Conservation (phyloP, 2,113 vertebrate genomes). For the Tupaia tana region DNA sequence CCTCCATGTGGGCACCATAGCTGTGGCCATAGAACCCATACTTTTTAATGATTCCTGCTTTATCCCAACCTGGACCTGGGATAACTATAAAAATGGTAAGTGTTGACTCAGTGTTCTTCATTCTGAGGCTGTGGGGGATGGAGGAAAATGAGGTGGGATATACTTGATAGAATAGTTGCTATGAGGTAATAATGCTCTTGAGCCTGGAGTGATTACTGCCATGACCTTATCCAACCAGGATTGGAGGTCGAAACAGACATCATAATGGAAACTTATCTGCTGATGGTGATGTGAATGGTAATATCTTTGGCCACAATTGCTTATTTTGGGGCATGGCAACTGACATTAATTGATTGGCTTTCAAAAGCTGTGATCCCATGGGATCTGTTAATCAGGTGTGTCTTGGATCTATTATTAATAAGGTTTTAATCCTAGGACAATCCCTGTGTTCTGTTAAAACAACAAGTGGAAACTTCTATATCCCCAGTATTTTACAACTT, state of each 20-base stretch:
- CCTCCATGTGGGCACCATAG: constrained; percentile 57
- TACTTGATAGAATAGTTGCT: not conserved
- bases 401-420: not conserved
- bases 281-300: no score
- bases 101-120: not conserved
- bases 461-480: not conserved
- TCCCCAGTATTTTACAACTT: not conserved
- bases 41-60: constrained; percentile 62
- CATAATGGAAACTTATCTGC: no score
- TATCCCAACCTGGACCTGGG: constrained; percentile 78
- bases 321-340: not conserved
- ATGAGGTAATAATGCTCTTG: not conserved
- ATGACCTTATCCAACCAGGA: not conserved
- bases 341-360: not conserved
- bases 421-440: not conserved
- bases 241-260: not conserved
- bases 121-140: not conserved
- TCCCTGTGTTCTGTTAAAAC: not conserved
- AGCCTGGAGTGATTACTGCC: not conserved
- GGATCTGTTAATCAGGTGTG: not conserved
- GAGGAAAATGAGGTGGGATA: not conserved
- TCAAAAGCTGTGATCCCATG: not conserved
- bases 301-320: no score
- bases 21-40: constrained; percentile 57
- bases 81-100: constrained; percentile 55